Evolutionary conservation across 2,888 invertebrate genomes (phyloP).

Genomic region (Leucoma salicis): DNA sequence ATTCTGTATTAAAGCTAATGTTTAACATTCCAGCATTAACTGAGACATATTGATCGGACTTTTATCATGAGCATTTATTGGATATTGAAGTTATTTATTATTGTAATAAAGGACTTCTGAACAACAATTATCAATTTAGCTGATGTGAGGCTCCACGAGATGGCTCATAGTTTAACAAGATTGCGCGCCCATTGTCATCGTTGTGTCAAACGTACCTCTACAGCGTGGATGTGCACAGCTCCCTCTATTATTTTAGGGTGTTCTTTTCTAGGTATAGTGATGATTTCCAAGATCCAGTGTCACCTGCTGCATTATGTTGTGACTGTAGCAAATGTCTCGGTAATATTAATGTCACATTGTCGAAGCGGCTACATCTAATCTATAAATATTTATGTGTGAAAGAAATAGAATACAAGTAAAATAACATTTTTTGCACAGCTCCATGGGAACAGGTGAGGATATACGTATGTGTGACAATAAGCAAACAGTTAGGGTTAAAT

Average conservation of each 20-base stretch:
- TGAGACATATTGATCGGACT: conserved; percentile 75
- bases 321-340: conserved; percentile 70
- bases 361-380: conserved; percentile 72
- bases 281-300: conserved; percentile 61
- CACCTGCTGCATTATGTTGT: conserved; percentile 60
- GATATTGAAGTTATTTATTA: conserved; percentile 75
- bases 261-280: conserved; percentile 80
- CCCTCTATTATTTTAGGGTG: conserved; percentile 75
- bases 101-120: conserved; percentile 65
- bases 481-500: conserved; percentile 53
- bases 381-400: conserved; percentile 78
- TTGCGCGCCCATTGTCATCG: conserved; percentile 43
- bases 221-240: conserved; percentile 46
- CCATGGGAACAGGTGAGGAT: conserved; percentile 80
- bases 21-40: conserved; percentile 81
- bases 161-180: conserved; percentile 53
- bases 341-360: conserved; percentile 77
- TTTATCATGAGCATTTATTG: conserved; percentile 73
- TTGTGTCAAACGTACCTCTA: conserved; percentile 44
- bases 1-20: conserved; percentile 78
- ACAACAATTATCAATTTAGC: conserved; percentile 66
- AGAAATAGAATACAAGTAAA: conserved; percentile 74
- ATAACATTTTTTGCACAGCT: conserved; percentile 81
- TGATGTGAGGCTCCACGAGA: conserved; percentile 56
- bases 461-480: conserved; percentile 71